Conservation (phyloP, 1,140 invertebrate genomes). For the Pseudachorutes palmiensis region DNA sequence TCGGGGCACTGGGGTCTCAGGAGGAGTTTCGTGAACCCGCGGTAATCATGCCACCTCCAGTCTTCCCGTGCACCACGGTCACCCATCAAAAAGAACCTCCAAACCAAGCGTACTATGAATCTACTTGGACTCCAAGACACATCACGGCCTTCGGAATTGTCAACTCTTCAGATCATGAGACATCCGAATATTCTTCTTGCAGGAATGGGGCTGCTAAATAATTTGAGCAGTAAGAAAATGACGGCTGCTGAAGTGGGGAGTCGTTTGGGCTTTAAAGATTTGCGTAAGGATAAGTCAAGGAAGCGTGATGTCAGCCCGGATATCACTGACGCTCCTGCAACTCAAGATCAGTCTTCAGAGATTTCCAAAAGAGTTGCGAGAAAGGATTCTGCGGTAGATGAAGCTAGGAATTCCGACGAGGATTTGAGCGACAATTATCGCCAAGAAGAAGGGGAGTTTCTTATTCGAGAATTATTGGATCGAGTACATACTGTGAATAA, state of each 20-base stretch:
- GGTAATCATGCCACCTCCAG: constrained; percentile 15
- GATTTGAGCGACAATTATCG: neutral
- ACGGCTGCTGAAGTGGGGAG: constrained; percentile 2
- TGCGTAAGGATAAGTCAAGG: neutral
- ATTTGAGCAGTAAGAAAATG: constrained; percentile 9
- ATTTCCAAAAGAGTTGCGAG: neutral
- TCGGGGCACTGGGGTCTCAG: neutral
- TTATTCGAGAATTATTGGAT: constrained; percentile 17
- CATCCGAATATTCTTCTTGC: constrained; percentile 19
- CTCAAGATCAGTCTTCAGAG: neutral
- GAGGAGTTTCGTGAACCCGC: neutral
- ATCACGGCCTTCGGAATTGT: constrained; percentile 8
- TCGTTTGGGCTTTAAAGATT: neutral
- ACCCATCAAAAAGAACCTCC: neutral
- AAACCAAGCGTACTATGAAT: neutral
- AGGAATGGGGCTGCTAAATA: constrained; percentile 18
- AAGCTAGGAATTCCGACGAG: neutral
- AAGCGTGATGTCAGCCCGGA: neutral
- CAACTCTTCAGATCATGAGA: constrained; percentile 15
- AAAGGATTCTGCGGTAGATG: neutral
- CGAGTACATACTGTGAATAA: neutral
- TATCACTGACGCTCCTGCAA: constrained; percentile 4
- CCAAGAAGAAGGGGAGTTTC: constrained; percentile 10
- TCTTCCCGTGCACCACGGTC: neutral
- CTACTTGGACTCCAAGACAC: too few species aligned